phyloP scores from a whole-genome alignment of 2,113 vertebrate genomes.

The Chlorocebus sabaeus region DNA sequence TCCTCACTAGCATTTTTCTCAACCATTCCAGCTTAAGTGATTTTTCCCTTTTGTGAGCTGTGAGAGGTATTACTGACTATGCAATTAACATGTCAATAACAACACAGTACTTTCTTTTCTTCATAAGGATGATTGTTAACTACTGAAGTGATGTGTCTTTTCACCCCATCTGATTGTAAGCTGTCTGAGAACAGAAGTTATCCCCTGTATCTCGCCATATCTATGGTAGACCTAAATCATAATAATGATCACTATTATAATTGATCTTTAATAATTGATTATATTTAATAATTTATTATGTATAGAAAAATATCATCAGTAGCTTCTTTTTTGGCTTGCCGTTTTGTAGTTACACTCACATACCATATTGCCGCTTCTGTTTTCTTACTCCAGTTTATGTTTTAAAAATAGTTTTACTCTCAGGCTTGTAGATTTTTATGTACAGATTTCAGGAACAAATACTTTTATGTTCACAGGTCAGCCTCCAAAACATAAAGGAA shows the following conservation, averaged over 20 bases:
- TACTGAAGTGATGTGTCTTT: background rate
- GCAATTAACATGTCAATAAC: background rate
- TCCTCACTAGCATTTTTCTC: background rate
- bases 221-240: background rate
- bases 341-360: background rate
- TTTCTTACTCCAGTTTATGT: background rate
- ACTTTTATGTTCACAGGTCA: constrained; percentile 74
- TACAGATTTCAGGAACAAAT: constrained; percentile 52
- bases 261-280: background rate
- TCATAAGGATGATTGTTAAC: background rate
- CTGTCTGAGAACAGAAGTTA: background rate
- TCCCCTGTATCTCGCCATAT: background rate
- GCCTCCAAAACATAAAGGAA: constrained; percentile 77
- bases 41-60: background rate
- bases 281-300: no score
- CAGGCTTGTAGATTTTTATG: background rate
- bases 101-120: background rate
- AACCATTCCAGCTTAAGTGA: background rate
- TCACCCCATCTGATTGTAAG: background rate
- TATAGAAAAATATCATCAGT: background rate
- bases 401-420: background rate
- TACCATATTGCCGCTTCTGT: background rate
- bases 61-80: background rate
- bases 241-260: background rate
- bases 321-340: background rate